phyloP scores from a whole-genome alignment of 2,888 invertebrate species.

The Seira sanloemensis region DNA sequence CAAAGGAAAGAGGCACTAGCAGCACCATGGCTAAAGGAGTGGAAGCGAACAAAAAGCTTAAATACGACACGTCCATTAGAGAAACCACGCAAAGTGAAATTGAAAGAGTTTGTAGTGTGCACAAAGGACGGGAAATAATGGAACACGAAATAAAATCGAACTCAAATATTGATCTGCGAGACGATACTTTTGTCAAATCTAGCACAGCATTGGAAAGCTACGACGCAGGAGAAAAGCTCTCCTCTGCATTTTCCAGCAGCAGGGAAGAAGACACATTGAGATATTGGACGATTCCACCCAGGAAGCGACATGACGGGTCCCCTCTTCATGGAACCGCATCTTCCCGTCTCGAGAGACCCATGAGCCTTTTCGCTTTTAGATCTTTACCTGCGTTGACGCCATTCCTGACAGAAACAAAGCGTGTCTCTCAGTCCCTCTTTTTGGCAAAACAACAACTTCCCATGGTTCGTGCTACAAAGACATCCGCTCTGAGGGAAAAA shows the following conservation, averaged over 20 bases:
- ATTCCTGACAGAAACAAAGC: conserved; percentile 70
- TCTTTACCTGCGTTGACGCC: conserved; percentile 72
- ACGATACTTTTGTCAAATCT: conserved; percentile 33
- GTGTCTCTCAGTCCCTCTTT: conserved; percentile 70
- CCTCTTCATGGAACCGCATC: conserved; percentile 77
- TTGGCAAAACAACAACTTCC: conserved; percentile 48
- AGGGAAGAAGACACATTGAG: conserved; percentile 19
- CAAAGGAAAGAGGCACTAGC: conserved; percentile 31
- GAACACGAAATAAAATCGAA: conserved; percentile 46
- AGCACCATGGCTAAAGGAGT: conserved; percentile 14
- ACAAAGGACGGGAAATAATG: neutral
- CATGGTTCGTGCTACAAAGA: conserved; percentile 64
- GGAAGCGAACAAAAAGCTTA: conserved; percentile 19
- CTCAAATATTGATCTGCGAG: conserved; percentile 60
- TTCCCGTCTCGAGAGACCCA: conserved; percentile 51
- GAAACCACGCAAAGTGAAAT: conserved; percentile 26
- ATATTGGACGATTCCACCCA: conserved; percentile 67
- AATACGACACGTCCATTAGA: conserved; percentile 23
- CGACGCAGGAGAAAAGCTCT: conserved; percentile 27
- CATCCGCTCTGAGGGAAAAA: conserved; percentile 66
- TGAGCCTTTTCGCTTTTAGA: conserved; percentile 45
- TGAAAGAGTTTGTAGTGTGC: neutral
- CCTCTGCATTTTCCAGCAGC: conserved; percentile 17
- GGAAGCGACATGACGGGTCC: conserved; percentile 38
- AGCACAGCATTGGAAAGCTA: neutral